These are phyloP conservation scores for Campoplex nolae DNA, from an alignment of 2,888 invertebrate genomes.

Conservation along the genomic window DNA sequence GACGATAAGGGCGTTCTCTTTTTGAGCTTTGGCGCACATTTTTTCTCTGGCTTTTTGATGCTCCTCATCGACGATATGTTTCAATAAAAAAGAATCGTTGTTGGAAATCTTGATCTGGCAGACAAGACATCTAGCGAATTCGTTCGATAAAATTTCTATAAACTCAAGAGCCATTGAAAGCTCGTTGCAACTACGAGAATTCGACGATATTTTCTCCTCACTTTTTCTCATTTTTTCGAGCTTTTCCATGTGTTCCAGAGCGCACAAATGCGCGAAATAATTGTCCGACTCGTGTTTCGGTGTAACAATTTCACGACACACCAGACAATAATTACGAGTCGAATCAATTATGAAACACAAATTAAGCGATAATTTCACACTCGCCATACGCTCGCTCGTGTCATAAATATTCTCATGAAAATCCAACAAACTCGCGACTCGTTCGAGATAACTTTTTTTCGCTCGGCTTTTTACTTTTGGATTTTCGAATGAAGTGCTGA, in stretches of 20 bases:
- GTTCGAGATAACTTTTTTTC: conserved; percentile 5
- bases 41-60: conserved; percentile 19
- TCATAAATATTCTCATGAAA: conserved; percentile 49
- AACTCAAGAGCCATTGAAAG: conserved; percentile 70
- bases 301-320: conserved; percentile 70
- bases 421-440: conserved; percentile 7
- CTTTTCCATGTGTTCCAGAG: conserved; percentile 68
- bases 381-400: conserved; percentile 4
- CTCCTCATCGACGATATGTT: conserved; percentile 26
- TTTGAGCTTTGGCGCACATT: not conserved
- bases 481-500: not conserved
- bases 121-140: conserved; percentile 68
- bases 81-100: conserved; percentile 1
- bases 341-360: conserved; percentile 18
- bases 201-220: conserved; percentile 54
- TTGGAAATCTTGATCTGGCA: conserved; percentile 39
- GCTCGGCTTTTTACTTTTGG: not conserved
- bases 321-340: conserved; percentile 69
- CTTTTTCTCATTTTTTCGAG: conserved; percentile 67
- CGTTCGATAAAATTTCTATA: conserved; percentile 68
- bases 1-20: conserved; percentile 1
- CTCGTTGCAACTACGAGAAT: conserved; percentile 69
- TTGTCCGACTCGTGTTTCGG: conserved; percentile 57
- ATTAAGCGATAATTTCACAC: conserved; percentile 27
- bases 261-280: conserved; percentile 73